Evolutionary conservation across 2,888 invertebrate species (phyloP).

Genomic region (Drosophila recens): DNA sequence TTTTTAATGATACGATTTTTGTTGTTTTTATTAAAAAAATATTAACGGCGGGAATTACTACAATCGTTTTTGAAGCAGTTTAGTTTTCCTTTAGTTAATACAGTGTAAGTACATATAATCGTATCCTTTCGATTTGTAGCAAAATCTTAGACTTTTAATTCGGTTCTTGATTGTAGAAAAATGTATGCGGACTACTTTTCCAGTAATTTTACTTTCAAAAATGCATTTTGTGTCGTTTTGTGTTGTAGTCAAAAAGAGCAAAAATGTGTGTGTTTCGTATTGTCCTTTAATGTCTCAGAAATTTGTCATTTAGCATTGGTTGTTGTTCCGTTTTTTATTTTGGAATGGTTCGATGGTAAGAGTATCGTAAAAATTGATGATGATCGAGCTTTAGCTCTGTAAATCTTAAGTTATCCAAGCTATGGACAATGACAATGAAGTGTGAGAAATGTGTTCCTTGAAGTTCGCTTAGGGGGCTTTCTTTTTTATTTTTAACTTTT

Average conservation of each 20-base stretch:
- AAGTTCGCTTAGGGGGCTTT: constrained; percentile 14
- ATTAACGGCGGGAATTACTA: constrained; percentile 82
- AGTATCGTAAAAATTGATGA: constrained; percentile 15
- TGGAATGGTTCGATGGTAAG: constrained; percentile 21
- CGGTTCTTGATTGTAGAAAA: constrained; percentile 73
- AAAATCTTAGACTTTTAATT: constrained; percentile 61
- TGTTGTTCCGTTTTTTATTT: constrained; percentile 26
- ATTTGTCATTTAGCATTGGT: constrained; percentile 54
- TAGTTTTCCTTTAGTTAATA: constrained; percentile 47
- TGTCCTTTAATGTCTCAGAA: constrained; percentile 79
- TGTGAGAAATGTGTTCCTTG: constrained; percentile 21
- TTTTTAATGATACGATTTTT: constrained; percentile 21
- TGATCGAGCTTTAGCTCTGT: not conserved
- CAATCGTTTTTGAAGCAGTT: constrained; percentile 57
- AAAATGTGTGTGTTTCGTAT: constrained; percentile 62
- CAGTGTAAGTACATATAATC: constrained; percentile 40
- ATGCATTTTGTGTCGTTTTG: constrained; percentile 45
- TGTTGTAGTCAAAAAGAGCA: constrained; percentile 66
- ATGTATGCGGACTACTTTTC: constrained; percentile 56
- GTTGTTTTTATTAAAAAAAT: constrained; percentile 56
- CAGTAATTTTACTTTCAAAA: constrained; percentile 41
- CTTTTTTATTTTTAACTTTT: constrained; percentile 23
- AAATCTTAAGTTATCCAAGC: constrained; percentile 10
- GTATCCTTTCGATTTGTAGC: constrained; percentile 66
- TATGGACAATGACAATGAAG: constrained; percentile 30